phyloP scores from a whole-genome alignment of 2,888 invertebrate genomes.

The Drosophila longiperda region DNA sequence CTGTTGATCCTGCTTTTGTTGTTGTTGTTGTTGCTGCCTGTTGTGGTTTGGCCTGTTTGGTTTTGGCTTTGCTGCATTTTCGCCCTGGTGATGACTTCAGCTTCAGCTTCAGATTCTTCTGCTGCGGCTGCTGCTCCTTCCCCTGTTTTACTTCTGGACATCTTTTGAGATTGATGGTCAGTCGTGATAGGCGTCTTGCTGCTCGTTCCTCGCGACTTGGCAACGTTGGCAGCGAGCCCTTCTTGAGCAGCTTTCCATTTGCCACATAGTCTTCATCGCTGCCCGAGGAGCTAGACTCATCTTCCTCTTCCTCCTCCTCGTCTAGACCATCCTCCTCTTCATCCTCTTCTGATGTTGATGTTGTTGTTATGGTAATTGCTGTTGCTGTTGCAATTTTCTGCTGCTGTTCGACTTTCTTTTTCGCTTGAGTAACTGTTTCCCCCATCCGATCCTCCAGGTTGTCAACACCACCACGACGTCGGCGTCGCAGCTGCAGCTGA shows the following conservation, averaged over 20 bases:
- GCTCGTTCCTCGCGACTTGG: conserved; percentile 64
- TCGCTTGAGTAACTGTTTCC: conserved; percentile 59
- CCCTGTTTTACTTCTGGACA: conserved; percentile 12
- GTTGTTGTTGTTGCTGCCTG: conserved; percentile 20
- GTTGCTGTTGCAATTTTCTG: conserved; percentile 7
- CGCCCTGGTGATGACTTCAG: conserved; percentile 17
- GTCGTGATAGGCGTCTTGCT: conserved; percentile 52
- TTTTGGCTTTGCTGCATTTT: conserved; percentile 19
- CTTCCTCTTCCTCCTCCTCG: conserved; percentile 35
- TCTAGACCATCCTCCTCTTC: conserved; percentile 47
- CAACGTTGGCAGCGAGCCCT: conserved; percentile 14
- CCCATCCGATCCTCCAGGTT: conserved; percentile 85
- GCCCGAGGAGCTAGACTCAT: conserved; percentile 56
- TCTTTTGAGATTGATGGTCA: conserved; percentile 54
- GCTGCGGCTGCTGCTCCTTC: not conserved
- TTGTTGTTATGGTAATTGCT: conserved; percentile 6
- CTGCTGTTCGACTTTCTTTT: conserved; percentile 25
- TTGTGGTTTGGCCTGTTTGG: conserved; percentile 20
- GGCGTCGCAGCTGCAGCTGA: conserved; percentile 74
- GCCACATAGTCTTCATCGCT: conserved; percentile 75
- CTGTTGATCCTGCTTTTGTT: conserved; percentile 11
- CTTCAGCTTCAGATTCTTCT: too few species aligned
- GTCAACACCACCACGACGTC: conserved; percentile 63
- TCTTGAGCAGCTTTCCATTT: conserved; percentile 37
- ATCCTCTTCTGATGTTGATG: conserved; percentile 4